Conservation (phyloP, 1,140 invertebrate genomes). For the Probaryconus sp. region DNA sequence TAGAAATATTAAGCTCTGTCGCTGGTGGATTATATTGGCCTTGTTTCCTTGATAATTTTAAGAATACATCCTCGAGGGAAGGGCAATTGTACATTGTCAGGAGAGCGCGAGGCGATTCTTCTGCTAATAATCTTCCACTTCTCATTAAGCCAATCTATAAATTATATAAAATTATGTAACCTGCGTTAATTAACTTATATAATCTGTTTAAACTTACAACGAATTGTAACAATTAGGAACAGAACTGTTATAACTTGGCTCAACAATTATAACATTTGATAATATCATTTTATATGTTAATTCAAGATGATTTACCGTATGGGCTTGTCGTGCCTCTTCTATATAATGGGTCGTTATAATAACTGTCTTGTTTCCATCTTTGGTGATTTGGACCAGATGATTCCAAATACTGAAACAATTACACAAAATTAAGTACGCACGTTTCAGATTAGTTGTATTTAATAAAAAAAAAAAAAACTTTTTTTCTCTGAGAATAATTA, state of each 20-base stretch:
- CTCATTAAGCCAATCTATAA: conserved; percentile 95
- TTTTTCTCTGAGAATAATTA: too few relatives aligned
- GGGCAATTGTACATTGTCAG: conserved; percentile 89
- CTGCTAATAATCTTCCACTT: conserved; percentile 92
- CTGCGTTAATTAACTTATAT: neutral
- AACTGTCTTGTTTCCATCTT: conserved; percentile 89
- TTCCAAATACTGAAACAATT: conserved; percentile 88
- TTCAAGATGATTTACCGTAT: conserved; percentile 90
- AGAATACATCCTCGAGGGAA: conserved; percentile 95
- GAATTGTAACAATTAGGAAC: too few relatives aligned
- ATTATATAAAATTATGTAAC: conserved; percentile 1
- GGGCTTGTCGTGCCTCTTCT: conserved; percentile 93
- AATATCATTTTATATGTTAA: too few relatives aligned
- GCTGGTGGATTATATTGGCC: conserved; percentile 79
- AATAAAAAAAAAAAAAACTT: too few relatives aligned
- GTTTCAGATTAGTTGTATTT: too few relatives aligned
- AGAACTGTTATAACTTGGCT: too few relatives aligned
- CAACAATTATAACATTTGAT: too few relatives aligned
- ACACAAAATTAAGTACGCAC: conserved; percentile 2
- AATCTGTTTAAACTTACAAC: neutral
- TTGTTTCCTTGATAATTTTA: conserved; percentile 88
- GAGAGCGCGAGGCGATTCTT: conserved; percentile 92
- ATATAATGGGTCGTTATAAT: conserved; percentile 97
- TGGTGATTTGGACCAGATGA: conserved; percentile 90
- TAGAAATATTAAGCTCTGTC: conserved; percentile 84